Evolutionary conservation across 2,113 vertebrate genomes (phyloP).

Genomic region (Lagenorhynchus albirostris): DNA sequence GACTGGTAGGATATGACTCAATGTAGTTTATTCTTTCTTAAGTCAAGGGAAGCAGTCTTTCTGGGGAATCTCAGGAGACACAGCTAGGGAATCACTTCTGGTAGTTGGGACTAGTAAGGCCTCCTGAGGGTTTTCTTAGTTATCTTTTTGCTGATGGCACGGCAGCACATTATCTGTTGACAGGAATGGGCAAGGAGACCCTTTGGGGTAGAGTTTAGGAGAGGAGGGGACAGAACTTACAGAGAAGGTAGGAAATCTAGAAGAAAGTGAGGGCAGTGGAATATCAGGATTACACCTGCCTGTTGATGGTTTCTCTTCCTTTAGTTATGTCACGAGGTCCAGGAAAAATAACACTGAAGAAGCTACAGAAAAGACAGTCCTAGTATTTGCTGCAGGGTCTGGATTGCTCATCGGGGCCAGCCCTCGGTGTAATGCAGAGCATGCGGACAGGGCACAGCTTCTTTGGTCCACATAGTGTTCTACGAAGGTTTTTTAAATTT

Average conservation of each 20-base stretch:
- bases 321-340: neutral
- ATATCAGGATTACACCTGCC: neutral
- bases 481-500: neutral
- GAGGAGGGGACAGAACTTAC: neutral
- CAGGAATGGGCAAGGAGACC: neutral
- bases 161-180: neutral
- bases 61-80: neutral
- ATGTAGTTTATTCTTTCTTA: neutral
- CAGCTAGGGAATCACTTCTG: neutral
- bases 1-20: neutral
- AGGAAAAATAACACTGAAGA: neutral
- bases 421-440: accelerated
- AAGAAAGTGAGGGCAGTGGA: neutral
- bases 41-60: neutral
- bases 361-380: neutral
- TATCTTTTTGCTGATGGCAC: neutral
- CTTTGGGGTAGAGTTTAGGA: neutral
- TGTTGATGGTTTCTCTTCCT: neutral
- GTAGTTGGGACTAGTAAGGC: neutral
- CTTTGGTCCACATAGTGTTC: neutral
- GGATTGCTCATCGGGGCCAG: neutral
- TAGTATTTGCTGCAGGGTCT: neutral
- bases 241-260: neutral
- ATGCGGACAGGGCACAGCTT: neutral
- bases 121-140: neutral